These are phyloP conservation scores for Nemoura dubitans DNA, from an alignment of 2,888 invertebrate species.

Conservation along the genomic window DNA sequence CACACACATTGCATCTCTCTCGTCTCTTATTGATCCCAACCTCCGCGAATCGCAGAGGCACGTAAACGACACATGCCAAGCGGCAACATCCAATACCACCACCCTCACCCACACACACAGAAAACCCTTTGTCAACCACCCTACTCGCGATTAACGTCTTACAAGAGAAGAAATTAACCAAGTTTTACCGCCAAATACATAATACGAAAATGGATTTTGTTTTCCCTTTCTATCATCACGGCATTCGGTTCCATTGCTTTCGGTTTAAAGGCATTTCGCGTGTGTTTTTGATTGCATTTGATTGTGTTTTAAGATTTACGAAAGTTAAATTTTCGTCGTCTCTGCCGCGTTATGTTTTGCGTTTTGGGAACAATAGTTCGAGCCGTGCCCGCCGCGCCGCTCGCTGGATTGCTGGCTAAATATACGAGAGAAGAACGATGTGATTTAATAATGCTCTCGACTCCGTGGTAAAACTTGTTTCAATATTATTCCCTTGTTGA, in stretches of 20 bases:
- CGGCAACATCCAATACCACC: not conserved
- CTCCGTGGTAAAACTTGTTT: not conserved
- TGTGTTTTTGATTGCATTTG: constrained; percentile 24
- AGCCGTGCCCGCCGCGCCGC: too few relatives aligned
- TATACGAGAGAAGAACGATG: not conserved
- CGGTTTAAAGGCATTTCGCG: not conserved
- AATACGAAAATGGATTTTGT: constrained; percentile 33
- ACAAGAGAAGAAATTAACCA: constrained; percentile 21
- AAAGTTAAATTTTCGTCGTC: not conserved
- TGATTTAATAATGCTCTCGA: not conserved
- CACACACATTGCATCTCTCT: too few relatives aligned
- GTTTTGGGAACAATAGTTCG: not conserved
- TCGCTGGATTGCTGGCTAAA: too few relatives aligned
- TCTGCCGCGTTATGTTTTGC: not conserved
- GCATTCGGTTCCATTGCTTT: not conserved
- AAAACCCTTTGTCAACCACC: not conserved
- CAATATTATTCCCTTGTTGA: constrained; percentile 7
- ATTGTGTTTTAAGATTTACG: constrained; percentile 27
- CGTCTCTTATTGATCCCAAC: not conserved
- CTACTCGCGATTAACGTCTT: not conserved
- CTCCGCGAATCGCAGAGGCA: not conserved
- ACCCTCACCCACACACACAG: not conserved
- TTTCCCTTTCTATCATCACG: not conserved
- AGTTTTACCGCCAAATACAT: not conserved
- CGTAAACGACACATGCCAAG: not conserved